phyloP scores from a whole-genome alignment of 2,797 vertebrate species.

The Morelia viridis region DNA sequence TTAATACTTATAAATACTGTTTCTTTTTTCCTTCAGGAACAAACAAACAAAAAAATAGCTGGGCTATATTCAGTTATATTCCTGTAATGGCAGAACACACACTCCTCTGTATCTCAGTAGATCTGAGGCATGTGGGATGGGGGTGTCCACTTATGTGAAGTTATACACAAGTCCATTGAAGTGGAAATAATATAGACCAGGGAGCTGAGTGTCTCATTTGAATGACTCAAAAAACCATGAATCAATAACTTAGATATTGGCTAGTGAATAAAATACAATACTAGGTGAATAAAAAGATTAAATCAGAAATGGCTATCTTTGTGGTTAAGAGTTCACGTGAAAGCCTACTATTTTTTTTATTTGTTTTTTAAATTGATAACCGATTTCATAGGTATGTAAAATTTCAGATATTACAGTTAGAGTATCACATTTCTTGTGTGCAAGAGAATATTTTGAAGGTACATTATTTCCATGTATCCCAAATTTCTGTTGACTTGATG shows the following conservation, averaged over 20 bases:
- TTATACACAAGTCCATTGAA: neutral
- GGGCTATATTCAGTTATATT: neutral
- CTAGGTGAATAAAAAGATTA: neutral
- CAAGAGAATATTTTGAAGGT: neutral
- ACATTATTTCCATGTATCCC: neutral
- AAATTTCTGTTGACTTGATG: neutral
- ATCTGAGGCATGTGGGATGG: neutral
- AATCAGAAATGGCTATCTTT: neutral
- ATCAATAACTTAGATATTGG: neutral
- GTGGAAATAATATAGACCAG: neutral
- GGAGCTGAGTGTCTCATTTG: neutral
- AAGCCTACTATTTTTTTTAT: neutral
- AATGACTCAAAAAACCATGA: neutral
- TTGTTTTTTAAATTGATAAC: neutral
- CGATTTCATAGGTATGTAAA: neutral
- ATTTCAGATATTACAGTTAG: neutral
- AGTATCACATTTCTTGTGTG: neutral
- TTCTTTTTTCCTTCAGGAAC: slow-evolving; percentile 24
- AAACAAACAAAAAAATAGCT: slow-evolving; percentile 16
- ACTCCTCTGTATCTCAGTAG: too few relatives aligned
- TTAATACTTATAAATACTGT: slow-evolving; percentile 32
- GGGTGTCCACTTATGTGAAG: neutral
- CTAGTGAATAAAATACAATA: slow-evolving; percentile 7
- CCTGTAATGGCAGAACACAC: neutral
- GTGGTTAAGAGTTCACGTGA: neutral